Base-by-base conservation (phyloP, 37 sponge, comb jelly and placozoan genomes). In the Tethya wilhelma region DNA sequence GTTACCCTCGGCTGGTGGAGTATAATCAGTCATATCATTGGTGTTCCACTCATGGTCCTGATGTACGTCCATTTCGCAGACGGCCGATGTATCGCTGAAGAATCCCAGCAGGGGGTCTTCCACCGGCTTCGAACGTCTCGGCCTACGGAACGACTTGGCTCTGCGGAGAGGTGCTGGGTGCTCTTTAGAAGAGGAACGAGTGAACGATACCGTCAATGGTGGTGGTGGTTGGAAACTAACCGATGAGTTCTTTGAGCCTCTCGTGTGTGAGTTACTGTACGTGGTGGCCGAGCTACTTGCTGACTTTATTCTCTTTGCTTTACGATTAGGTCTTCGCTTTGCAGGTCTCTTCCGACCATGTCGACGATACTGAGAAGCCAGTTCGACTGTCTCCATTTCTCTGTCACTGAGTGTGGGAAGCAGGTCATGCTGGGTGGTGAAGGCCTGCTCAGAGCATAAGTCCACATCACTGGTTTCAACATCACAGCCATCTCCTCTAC, bases 61-160 rank as follows among this genome's bases (percentile, higher is more conserved):
- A 11, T 11, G 4, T 26, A 26, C 30, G 29, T 67, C 69, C 6
- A 79, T 11, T 9, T 79, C 79, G 6, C 49, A 31, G 12, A 33
- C 39, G 12, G 44, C 66, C 4, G 79, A 79, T 38, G 79, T 79
- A 46, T 79, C 79, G 58, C 69, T 79, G 19, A 68, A 30, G n/a
- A 67, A 68, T 56, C 69, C 43, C 36, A 59, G 38, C 59, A 59
- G 25, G 19, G 43, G 59, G 33, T 77, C 78, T 14, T 75, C 60
- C 25, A n/a, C 4, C 3, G 4, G 59, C 25, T 38, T 38, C 31
- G 38, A 39, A 2, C 40, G 59, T 59, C 40, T 75, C 14, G 28
- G 17, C 7, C 75, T 38, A 7, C 60, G 59, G 26, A 57, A 75
- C 4, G 59, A 75, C 29, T 42, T 46, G 20, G n/a, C 41, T 58